Evolutionary conservation across 2,797 vertebrate species (phyloP), one percentile per base, ranked within the genome.

Genomic region (Myripristis jacobus): DNA sequence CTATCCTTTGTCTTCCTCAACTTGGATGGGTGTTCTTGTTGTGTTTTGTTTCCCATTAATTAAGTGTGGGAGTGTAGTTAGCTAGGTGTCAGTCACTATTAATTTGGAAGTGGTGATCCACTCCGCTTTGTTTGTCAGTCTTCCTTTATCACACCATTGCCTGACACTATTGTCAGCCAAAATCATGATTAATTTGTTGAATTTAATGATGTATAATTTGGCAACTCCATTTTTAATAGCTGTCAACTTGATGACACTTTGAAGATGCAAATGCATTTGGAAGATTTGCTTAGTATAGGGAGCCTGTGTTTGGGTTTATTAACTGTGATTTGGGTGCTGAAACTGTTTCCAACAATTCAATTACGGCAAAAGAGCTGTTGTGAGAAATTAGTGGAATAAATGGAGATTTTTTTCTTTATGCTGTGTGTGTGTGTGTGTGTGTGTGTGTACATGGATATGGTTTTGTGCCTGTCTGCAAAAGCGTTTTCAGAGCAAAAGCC

Each of bases 121-220:
- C 73, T 78, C 24, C 8, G 85, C 86, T 83, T 87, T 89, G 83
- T 91, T 86, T 91, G 91, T 89, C 88, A 87, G 68, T 90, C 82
- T 89, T 76, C 76, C 73, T 88, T 89, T 88, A 92, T 91, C 84
- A 88, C 80, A 81, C 71, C 47, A 29, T 41, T 15, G 38, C 38
- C 52, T 57, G 73, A 70, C 83, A 82, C 73, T 19, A 79, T 81
- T 90, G 89, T 89, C 89, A 85, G 64, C 48, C 70, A 87, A 93
- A 92, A 91, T 91, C 87, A 90, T 77, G 87, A 91, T 90, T 90
- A 82, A 92, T 91, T 89, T 89, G 89, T 89, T 83, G 80, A 77
- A 86, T 86, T 91, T 88, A 91, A 92, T 75, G 83, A 83, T 59
- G 80, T 86, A 68, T 87, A 86, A 91, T 90, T 90, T 88, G 80